Conservation (phyloP, 2,113 vertebrate genomes). For the Agelaius phoeniceus region DNA sequence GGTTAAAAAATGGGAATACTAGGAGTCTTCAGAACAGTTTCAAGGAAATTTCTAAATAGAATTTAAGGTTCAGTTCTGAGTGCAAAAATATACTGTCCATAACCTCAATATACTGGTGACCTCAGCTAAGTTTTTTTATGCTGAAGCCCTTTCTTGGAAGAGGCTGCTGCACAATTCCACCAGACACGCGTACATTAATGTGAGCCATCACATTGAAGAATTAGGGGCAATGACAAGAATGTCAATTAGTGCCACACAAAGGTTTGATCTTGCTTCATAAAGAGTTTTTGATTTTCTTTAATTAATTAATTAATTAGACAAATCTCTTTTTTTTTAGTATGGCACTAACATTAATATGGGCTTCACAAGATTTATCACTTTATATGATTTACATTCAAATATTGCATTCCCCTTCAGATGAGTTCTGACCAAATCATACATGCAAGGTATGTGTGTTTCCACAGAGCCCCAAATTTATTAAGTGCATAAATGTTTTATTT, state of each 20-base stretch:
- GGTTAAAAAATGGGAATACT: background rate
- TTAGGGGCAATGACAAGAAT: background rate
- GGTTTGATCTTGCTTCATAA: background rate
- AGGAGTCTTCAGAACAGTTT: background rate
- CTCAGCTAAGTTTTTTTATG: background rate
- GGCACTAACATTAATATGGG: background rate
- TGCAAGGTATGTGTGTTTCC: background rate
- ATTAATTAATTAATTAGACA: background rate
- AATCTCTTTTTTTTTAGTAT: background rate
- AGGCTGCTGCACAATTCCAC: background rate
- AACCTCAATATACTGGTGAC: background rate
- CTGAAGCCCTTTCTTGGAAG: background rate
- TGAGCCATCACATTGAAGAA: background rate
- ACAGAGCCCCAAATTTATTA: background rate
- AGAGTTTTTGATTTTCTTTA: background rate
- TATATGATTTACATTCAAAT: background rate
- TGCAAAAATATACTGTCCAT: background rate
- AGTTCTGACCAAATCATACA: background rate
- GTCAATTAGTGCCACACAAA: background rate
- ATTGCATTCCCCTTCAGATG: background rate
- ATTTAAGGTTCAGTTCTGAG: background rate
- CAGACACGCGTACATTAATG: rapidly evolving
- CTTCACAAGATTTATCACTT: background rate
- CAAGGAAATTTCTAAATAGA: background rate
- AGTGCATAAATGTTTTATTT: background rate